Evolutionary conservation across 2,113 vertebrate species (phyloP), one percentile per base, ranked within the genome.

Genomic region (Dicentrarchus labrax): DNA sequence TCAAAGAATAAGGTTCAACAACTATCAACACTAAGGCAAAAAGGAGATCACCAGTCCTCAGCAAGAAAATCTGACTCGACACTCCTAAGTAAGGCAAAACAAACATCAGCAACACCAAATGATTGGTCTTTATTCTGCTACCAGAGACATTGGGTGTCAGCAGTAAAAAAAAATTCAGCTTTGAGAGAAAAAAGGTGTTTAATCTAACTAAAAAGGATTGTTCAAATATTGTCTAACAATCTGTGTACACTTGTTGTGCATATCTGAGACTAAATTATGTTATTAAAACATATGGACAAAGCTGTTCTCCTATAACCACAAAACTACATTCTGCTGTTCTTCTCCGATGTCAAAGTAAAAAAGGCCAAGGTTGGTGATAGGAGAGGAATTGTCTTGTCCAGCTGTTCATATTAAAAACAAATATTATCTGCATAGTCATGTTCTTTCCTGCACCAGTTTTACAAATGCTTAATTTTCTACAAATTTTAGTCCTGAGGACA

Each of bases 1-100:
- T 56, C 21, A 82, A 51, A 78, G 36, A 88, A 56, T 76, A 50
- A 71, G 48, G 39, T 57, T 87, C 36, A 80, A 47, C 48, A 71
- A 45, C 57, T 15, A 36, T 66, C 3, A 11, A 65, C n/a, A 57
- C 0, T 12, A 17, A 22, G 41, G 57, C 48, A 51, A 72, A 79
- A 67, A 9, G 41, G 19, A 72, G 22, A 38, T 66, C 36, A n/a
- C 36, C 60, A 17, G 39, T 36, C 17, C 30, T 71, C n/a, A 11
- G 54, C 22, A 36, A 60, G 17, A 43, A 73, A 75, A 59, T 64
- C 38, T 76, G 62, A 39, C 38, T 62, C 3, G 0, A n/a, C 36
- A 59, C 16, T 54, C 19, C 16, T 19, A 53, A 10, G 22, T 11
- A 43, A 39, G 39, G 8, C 11, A 54, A 68, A 69, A 54, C 43